phyloP scores from a whole-genome alignment of 1,140 invertebrate genomes.

The Drosophila fuyamai region DNA sequence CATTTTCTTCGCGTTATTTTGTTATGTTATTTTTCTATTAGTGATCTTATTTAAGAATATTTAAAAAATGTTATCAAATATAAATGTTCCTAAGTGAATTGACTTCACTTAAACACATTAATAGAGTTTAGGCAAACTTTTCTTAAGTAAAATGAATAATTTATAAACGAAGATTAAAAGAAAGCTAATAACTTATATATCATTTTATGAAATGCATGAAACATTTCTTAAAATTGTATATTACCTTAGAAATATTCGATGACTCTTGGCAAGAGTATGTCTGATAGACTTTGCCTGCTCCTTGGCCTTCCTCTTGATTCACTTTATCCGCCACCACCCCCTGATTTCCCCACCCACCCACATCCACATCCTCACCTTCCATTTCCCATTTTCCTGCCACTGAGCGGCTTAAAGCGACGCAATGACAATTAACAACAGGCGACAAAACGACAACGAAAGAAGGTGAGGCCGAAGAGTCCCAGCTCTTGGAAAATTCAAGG shows the following conservation, averaged over 20 bases:
- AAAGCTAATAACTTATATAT: too few species aligned
- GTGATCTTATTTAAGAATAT: too few species aligned
- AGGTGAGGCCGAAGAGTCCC: conserved; percentile 5
- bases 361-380: background rate
- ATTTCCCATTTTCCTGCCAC: conserved; percentile 27
- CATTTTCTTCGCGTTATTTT: too few species aligned
- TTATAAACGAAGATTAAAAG: too few species aligned
- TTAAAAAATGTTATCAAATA: too few species aligned
- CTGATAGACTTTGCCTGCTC: conserved; percentile 25
- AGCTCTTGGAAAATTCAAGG: background rate
- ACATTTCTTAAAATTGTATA: background rate
- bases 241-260: background rate
- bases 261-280: conserved; percentile 6
- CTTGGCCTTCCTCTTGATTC: conserved; percentile 21
- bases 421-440: conserved; percentile 81
- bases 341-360: background rate
- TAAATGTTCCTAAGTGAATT: too few species aligned
- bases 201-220: too few species aligned
- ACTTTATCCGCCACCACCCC: conserved; percentile 12
- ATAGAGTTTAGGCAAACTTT: too few species aligned
- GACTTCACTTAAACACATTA: too few species aligned
- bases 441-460: conserved; percentile 56
- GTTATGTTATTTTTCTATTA: too few species aligned
- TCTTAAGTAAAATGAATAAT: too few species aligned
- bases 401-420: conserved; percentile 75